phyloP scores from a whole-genome alignment of 2,888 invertebrate species.

The Campopleginae sp. region DNA sequence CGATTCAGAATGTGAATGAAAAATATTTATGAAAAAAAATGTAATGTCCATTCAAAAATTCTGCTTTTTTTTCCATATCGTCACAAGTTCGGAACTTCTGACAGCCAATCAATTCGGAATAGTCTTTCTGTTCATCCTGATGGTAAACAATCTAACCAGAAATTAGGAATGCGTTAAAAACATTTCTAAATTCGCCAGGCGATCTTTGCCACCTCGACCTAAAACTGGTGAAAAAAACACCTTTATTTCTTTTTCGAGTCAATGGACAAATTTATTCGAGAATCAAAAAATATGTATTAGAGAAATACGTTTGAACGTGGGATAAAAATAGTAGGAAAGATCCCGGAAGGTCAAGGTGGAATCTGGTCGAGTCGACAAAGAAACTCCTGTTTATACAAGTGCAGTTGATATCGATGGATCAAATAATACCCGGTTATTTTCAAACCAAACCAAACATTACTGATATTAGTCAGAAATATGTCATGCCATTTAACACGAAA shows the following conservation, averaged over 20 bases:
- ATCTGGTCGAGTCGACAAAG: conserved; percentile 12
- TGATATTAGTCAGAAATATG: conserved; percentile 81
- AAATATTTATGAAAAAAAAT: background rate
- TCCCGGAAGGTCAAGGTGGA: background rate
- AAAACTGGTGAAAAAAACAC: background rate
- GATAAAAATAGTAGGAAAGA: background rate
- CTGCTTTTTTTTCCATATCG: background rate
- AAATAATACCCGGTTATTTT: conserved; percentile 74
- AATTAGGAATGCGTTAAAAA: conserved; percentile 63
- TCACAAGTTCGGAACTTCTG: background rate
- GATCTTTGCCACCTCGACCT: conserved; percentile 16
- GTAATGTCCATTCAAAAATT: background rate
- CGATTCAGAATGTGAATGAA: background rate
- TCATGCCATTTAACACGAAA: conserved; percentile 78
- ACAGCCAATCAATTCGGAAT: background rate
- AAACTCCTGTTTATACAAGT: conserved; percentile 1
- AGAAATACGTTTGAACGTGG: background rate
- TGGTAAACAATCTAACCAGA: conserved; percentile 11
- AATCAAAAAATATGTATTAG: background rate
- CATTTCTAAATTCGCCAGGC: conserved; percentile 25
- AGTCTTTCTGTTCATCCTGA: background rate
- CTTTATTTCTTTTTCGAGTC: background rate
- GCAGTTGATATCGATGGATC: background rate
- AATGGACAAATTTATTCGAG: background rate
- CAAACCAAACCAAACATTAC: conserved; percentile 82